Conservation (phyloP, 1,140 invertebrate species). For the Octopus bimaculoides region DNA sequence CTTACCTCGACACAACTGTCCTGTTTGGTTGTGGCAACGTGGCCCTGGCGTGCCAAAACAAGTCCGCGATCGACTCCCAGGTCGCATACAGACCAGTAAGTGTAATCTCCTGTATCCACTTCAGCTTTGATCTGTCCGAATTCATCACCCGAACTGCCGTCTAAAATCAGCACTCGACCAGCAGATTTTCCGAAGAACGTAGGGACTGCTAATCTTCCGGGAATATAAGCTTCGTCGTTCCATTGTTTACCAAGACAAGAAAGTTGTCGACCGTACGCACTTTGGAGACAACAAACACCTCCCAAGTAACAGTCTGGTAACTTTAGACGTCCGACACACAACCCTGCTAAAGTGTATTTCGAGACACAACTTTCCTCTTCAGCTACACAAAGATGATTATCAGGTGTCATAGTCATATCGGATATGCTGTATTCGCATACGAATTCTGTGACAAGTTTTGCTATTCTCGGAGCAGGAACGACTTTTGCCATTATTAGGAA, state of each 20-base stretch:
- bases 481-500: background rate
- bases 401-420: background rate
- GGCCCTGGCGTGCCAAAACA: background rate
- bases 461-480: background rate
- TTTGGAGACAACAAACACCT: background rate
- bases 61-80: background rate
- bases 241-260: background rate
- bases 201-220: background rate
- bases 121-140: background rate
- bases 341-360: background rate
- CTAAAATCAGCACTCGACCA: background rate
- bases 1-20: background rate
- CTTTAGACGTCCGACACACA: background rate
- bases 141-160: background rate
- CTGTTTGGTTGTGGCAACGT: background rate
- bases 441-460: background rate
- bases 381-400: background rate
- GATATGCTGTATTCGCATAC: background rate
- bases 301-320: background rate
- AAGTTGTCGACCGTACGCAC: background rate
- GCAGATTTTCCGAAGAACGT: background rate
- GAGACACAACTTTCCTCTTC: constrained; percentile 5
- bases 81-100: background rate
- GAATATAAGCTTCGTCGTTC: background rate
- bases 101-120: background rate